These are phyloP conservation scores for Nomada hirtipes DNA, from an alignment of 2,888 invertebrate species.

Conservation along the genomic window DNA sequence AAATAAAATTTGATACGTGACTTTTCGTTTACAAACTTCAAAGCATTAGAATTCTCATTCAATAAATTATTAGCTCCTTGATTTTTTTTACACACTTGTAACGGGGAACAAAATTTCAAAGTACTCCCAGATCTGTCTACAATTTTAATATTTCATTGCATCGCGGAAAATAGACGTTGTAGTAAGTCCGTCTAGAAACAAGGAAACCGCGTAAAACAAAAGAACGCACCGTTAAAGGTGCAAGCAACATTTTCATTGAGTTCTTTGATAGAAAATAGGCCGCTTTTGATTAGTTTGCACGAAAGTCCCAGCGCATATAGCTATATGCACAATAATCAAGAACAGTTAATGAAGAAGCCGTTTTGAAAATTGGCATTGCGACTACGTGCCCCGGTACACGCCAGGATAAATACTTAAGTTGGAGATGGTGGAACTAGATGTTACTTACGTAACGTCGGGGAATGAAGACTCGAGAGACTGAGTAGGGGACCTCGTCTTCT, in stretches of 20 bases:
- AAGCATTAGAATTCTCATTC: too few relatives aligned
- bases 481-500: slow-evolving; percentile 51
- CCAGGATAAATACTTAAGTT: slow-evolving; percentile 65
- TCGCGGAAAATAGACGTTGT: neutral
- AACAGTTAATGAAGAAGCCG: slow-evolving; percentile 57
- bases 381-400: slow-evolving; percentile 13
- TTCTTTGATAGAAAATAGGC: neutral
- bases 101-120: too few relatives aligned
- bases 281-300: slow-evolving; percentile 28
- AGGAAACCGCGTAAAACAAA: neutral
- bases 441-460: slow-evolving; percentile 38
- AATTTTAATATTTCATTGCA: too few relatives aligned
- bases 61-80: too few relatives aligned
- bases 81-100: too few relatives aligned
- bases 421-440: slow-evolving; percentile 50
- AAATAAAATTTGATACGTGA: too few relatives aligned
- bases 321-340: slow-evolving; percentile 8
- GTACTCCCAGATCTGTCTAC: too few relatives aligned
- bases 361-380: slow-evolving; percentile 53
- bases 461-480: slow-evolving; percentile 33
- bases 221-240: neutral
- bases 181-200: neutral
- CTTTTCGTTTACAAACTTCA: too few relatives aligned
- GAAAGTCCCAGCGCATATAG: neutral
- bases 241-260: neutral